These are phyloP conservation scores for Pseudopleuronectes americanus DNA, from an alignment of 2,797 vertebrate genomes.

Conservation along the genomic window DNA sequence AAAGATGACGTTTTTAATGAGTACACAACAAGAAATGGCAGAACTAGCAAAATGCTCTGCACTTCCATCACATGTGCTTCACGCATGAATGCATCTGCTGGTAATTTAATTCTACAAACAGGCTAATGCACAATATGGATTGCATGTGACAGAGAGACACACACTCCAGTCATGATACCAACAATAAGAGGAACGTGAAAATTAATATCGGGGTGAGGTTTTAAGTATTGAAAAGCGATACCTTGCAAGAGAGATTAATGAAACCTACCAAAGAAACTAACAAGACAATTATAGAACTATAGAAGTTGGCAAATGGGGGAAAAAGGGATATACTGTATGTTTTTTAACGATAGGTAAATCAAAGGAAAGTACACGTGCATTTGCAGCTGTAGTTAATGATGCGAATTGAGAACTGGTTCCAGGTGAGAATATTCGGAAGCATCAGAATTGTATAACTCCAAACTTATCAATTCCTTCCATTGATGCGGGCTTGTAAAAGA, in stretches of 20 bases:
- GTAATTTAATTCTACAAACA: constrained; percentile 1
- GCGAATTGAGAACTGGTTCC: neutral
- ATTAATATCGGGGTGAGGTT: neutral
- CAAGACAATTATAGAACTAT: too few relatives aligned
- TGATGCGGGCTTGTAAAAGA: too few relatives aligned
- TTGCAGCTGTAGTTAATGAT: constrained; percentile 9
- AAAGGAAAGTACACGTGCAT: constrained; percentile 20
- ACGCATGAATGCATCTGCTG: neutral
- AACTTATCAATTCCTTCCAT: neutral
- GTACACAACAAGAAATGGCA: constrained; percentile 25
- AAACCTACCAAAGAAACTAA: too few relatives aligned
- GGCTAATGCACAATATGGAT: constrained; percentile 15
- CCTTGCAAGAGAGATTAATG: neutral
- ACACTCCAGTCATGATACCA: neutral
- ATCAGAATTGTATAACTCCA: neutral
- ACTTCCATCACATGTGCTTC: constrained; percentile 24
- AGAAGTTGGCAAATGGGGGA: too few relatives aligned
- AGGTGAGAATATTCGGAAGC: neutral
- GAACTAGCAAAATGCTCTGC: constrained; percentile 7
- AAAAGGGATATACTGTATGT: too few relatives aligned
- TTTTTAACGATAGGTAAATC: too few relatives aligned
- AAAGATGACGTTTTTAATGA: constrained; percentile 6
- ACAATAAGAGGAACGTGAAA: neutral
- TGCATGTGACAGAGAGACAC: neutral
- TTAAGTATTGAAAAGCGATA: neutral